Evolutionary conservation across 2,888 invertebrate genomes (phyloP).

Genomic region (Entomobrya proxima): DNA sequence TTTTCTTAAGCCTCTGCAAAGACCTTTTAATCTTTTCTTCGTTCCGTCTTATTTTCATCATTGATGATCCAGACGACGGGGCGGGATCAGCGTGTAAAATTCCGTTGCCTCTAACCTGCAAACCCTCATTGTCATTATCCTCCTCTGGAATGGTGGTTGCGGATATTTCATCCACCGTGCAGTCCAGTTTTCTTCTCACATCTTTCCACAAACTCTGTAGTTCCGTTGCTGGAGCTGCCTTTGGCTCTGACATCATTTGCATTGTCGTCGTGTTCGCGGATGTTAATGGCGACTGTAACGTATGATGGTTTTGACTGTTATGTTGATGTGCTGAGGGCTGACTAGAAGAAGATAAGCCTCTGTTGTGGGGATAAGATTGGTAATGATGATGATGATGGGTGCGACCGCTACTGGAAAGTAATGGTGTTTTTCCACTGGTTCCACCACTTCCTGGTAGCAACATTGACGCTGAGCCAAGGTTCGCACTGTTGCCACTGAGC

Average conservation of each 20-base stretch:
- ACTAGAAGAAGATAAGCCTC: slow-evolving; percentile 53
- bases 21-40: slow-evolving; percentile 69
- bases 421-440: slow-evolving; percentile 21
- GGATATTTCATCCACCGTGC: slow-evolving; percentile 53
- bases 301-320: neutral
- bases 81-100: slow-evolving; percentile 26
- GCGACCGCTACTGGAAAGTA: slow-evolving; percentile 52
- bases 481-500: slow-evolving; percentile 3
- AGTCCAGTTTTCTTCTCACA: slow-evolving; percentile 66
- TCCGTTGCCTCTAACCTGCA: slow-evolving; percentile 62
- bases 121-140: neutral
- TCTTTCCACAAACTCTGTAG: slow-evolving; percentile 71
- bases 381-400: slow-evolving; percentile 41
- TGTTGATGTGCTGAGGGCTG: slow-evolving; percentile 15
- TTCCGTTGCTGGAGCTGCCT: slow-evolving; percentile 14
- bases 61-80: slow-evolving; percentile 10
- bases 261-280: neutral
- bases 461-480: slow-evolving; percentile 17
- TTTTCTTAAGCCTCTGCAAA: slow-evolving; percentile 67
- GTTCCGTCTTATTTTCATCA: slow-evolving; percentile 36
- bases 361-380: neutral
- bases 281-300: slow-evolving; percentile 18
- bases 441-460: slow-evolving; percentile 44
- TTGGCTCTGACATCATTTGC: neutral
- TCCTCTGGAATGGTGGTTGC: slow-evolving; percentile 29